A percentile compares a stretch with the other conserved stretches of the same genome.
These are phyloP conservation scores for Vanessa tameamea DNA, from an alignment of 1,140 invertebrate genomes.

Conservation along the genomic window DNA sequence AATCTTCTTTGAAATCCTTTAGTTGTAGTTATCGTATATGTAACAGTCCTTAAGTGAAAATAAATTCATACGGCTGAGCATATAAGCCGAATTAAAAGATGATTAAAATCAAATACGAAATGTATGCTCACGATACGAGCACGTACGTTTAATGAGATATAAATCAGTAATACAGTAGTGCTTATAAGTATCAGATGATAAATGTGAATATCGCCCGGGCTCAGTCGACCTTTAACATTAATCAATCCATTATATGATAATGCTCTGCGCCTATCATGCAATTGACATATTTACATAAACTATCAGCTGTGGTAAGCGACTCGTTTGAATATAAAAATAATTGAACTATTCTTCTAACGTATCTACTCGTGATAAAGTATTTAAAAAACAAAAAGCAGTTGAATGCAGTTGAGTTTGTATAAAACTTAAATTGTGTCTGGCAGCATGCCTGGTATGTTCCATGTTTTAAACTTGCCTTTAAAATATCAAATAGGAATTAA, in stretches of 20 bases:
- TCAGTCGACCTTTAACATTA: constrained; percentile 54
- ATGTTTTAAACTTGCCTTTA: no score
- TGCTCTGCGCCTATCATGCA: constrained; percentile 33
- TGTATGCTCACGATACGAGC: constrained; percentile 8
- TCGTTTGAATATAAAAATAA: background rate
- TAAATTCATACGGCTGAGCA: background rate
- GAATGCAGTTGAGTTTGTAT: no score
- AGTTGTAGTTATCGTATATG: no score
- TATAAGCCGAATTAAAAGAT: constrained; percentile 10
- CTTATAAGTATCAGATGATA: constrained; percentile 22
- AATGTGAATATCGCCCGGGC: constrained; percentile 20
- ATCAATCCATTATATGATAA: constrained; percentile 58
- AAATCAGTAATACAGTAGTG: constrained; percentile 13
- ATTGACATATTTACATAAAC: constrained; percentile 2
- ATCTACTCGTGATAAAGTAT: no score
- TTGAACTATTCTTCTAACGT: background rate
- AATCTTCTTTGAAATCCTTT: no score
- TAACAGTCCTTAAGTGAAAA: background rate
- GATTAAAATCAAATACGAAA: constrained; percentile 26
- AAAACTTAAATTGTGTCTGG: no score
- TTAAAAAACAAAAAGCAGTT: background rate
- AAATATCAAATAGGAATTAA: no score
- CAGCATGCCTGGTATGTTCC: no score
- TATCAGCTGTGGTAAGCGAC: background rate
- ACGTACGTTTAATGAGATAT: constrained; percentile 18